Evolutionary conservation across 2,113 vertebrate genomes (phyloP).

Genomic region (Naja naja): DNA sequence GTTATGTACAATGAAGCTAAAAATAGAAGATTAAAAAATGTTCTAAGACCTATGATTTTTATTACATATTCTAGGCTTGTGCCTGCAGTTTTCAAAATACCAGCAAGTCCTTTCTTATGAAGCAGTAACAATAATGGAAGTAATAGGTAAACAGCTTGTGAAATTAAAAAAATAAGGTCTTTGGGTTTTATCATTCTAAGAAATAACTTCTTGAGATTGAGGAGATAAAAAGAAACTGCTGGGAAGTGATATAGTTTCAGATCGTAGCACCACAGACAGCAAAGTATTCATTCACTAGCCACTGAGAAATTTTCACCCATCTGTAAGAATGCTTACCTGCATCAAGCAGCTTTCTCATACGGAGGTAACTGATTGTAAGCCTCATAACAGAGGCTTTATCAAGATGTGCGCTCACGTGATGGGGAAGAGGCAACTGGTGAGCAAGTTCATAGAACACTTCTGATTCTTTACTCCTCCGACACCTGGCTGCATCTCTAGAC

Average conservation of each 20-base stretch:
- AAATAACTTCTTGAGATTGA: neutral
- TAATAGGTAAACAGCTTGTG: neutral
- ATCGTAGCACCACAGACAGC: neutral
- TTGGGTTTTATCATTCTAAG: neutral
- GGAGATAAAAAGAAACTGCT: neutral
- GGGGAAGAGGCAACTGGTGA: slow-evolving; percentile 90
- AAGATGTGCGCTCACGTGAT: slow-evolving; percentile 87
- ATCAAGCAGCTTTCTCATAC: slow-evolving; percentile 87
- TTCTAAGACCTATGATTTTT: neutral
- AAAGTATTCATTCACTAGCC: neutral
- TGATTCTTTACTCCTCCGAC: slow-evolving; percentile 90
- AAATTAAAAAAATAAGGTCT: neutral
- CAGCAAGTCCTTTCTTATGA: neutral
- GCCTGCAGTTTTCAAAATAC: neutral
- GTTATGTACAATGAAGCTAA: neutral
- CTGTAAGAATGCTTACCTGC: slow-evolving; percentile 71
- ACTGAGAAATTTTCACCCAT: neutral
- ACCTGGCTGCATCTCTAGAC: slow-evolving; percentile 91
- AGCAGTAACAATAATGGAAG: no score
- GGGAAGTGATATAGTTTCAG: neutral
- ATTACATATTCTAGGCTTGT: neutral
- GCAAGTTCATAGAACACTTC: slow-evolving; percentile 96
- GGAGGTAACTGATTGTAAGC: slow-evolving; percentile 94
- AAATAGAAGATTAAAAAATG: neutral
- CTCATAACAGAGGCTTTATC: slow-evolving; percentile 99